Evolutionary conservation across 2,113 vertebrate species (phyloP).

Genomic region (Albula glossodonta): DNA sequence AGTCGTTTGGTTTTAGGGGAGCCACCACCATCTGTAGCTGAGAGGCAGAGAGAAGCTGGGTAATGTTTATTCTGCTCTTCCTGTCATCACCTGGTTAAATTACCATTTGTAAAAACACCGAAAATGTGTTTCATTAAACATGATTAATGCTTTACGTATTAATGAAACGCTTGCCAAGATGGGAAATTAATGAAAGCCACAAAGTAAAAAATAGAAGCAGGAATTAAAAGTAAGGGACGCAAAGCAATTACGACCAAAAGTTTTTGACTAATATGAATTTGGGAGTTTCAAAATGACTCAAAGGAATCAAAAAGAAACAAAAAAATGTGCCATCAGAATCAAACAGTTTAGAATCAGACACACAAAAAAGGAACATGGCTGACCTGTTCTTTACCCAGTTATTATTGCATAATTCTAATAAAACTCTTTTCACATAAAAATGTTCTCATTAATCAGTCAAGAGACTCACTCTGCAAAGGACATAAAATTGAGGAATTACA

Average conservation of each 20-base stretch:
- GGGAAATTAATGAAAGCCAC: conserved; percentile 72
- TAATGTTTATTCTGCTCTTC: conserved; percentile 57
- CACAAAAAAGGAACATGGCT: neutral
- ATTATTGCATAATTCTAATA: neutral
- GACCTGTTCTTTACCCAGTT: neutral
- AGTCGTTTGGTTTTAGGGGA: too few species aligned
- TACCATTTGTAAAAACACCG: conserved; percentile 52
- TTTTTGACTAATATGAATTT: conserved; percentile 63
- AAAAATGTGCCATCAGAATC: neutral
- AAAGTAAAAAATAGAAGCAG: conserved; percentile 55
- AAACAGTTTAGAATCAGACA: neutral
- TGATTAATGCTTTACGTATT: conserved; percentile 73
- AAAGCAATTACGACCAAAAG: conserved; percentile 63
- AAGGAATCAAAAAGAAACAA: conserved; percentile 8
- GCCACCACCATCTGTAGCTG: neutral
- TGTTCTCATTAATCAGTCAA: neutral
- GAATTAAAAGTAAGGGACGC: conserved; percentile 74
- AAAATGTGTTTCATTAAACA: conserved; percentile 62
- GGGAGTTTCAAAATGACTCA: neutral
- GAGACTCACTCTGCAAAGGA: neutral
- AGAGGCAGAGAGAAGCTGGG: neutral
- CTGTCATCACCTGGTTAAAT: conserved; percentile 55
- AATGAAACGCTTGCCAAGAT: conserved; percentile 71
- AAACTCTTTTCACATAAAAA: neutral
- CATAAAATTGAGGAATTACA: too few species aligned